phyloP scores from a whole-genome alignment of 1,140 invertebrate species.

The Notospermus geniculatus region DNA sequence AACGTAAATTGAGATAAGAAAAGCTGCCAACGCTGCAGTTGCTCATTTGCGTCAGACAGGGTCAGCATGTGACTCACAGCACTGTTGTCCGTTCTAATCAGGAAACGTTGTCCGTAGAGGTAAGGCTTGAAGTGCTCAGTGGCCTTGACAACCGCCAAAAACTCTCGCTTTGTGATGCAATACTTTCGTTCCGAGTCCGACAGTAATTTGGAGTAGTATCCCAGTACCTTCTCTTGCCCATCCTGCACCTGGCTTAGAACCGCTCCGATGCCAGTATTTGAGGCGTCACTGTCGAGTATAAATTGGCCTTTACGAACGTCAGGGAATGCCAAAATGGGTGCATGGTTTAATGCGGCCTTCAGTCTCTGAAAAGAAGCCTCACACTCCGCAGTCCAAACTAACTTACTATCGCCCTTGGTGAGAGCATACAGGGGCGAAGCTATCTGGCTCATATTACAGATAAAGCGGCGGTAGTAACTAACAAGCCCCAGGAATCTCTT shows the following conservation, averaged over 20 bases:
- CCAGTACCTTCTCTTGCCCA: conserved; percentile 16
- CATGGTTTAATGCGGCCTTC: not conserved
- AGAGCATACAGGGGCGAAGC: conserved; percentile 14
- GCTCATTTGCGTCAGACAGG: too few relatives aligned
- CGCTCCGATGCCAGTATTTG: conserved; percentile 24
- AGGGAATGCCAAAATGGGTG: conserved; percentile 16
- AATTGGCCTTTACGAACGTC: conserved; percentile 5
- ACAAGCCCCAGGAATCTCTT: too few relatives aligned
- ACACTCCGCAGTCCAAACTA: conserved; percentile 10
- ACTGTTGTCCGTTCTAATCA: too few relatives aligned
- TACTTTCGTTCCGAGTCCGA: too few relatives aligned
- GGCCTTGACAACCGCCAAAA: conserved; percentile 9
- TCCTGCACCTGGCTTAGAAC: conserved; percentile 27
- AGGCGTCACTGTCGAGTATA: conserved; percentile 21
- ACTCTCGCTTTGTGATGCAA: too few relatives aligned
- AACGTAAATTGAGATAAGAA: too few relatives aligned
- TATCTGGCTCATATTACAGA: conserved; percentile 19
- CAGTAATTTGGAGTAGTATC: conserved; percentile 15
- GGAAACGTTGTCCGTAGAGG: not conserved
- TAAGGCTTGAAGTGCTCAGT: not conserved
- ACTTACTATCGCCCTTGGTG: not conserved
- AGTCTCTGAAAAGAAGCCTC: conserved; percentile 13
- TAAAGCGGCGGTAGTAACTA: conserved; percentile 26
- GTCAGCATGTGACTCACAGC: too few relatives aligned
- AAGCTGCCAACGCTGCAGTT: too few relatives aligned